These are phyloP conservation scores for Agraylea sexmaculata DNA, from an alignment of 1,140 invertebrate species.

Conservation along the genomic window DNA sequence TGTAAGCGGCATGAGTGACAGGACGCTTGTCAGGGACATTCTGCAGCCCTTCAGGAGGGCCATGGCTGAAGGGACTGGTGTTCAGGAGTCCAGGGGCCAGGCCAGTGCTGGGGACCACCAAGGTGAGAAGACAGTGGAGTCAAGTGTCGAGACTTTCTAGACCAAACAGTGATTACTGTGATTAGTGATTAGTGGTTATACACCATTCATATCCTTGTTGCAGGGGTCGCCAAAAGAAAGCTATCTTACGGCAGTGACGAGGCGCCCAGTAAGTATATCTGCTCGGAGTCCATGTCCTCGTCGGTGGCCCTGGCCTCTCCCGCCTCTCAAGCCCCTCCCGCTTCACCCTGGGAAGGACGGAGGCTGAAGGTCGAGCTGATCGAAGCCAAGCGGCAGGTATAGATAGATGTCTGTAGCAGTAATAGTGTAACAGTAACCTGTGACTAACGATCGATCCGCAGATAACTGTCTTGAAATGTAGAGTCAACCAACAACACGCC, in stretches of 20 bases:
- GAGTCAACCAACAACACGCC: conserved; percentile 44
- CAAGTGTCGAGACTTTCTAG: not conserved
- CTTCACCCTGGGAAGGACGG: conserved; percentile 49
- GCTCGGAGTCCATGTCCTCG: no score
- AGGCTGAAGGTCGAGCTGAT: conserved; percentile 48
- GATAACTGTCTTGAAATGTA: conserved; percentile 34
- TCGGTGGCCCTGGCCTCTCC: no score
- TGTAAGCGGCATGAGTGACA: conserved; percentile 34
- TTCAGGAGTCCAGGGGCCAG: conserved; percentile 4
- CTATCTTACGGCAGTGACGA: conserved; percentile 7
- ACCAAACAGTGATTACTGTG: not conserved
- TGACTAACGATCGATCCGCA: not conserved
- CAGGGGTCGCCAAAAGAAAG: conserved; percentile 15
- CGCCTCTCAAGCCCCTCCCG: conserved; percentile 19
- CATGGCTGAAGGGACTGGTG: conserved; percentile 25
- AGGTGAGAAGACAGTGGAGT: conserved; percentile 1
- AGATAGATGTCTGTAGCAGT: not conserved
- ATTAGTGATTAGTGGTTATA: not conserved
- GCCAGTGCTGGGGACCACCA: conserved; percentile 13
- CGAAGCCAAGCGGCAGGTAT: conserved; percentile 44
- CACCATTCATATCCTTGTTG: conserved; percentile 3
- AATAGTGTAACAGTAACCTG: not conserved
- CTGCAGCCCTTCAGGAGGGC: conserved; percentile 36
- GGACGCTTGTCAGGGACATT: conserved; percentile 36
- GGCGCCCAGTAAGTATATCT: conserved; percentile 14